Conservation (phyloP, 1,140 invertebrate genomes). For the Drosophila rhopaloa region DNA sequence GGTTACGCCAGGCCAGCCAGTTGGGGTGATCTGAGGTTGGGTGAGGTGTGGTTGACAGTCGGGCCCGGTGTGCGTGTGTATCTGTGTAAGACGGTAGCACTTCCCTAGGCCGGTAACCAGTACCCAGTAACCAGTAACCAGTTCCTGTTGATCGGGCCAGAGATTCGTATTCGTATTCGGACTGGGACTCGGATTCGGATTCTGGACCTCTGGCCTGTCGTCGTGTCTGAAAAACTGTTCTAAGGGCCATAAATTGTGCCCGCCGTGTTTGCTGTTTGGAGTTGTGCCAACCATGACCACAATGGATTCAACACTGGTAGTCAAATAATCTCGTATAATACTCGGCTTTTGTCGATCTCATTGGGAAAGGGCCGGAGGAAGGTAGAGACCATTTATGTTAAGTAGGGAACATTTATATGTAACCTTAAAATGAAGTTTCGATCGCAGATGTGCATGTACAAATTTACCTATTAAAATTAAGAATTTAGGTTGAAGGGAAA, state of each 20-base stretch:
- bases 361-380: constrained; percentile 1
- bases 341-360: constrained; percentile 34
- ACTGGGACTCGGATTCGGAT: constrained; percentile 7
- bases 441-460: no score
- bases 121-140: constrained; percentile 46
- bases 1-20: constrained; percentile 66
- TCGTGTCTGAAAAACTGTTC: constrained; percentile 74
- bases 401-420: constrained; percentile 16
- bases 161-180: constrained; percentile 7
- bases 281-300: constrained; percentile 46
- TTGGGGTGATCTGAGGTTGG: constrained; percentile 50
- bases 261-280: constrained; percentile 39
- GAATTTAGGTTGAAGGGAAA: background rate
- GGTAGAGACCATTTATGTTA: constrained; percentile 22
- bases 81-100: constrained; percentile 79
- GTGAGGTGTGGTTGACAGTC: constrained; percentile 26
- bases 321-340: constrained; percentile 79
- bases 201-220: constrained; percentile 49
- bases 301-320: constrained; percentile 76
- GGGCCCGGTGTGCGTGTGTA: constrained; percentile 22
- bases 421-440: background rate
- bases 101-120: constrained; percentile 60
- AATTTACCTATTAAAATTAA: background rate
- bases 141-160: constrained; percentile 45
- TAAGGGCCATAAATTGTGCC: constrained; percentile 76